phyloP scores from a whole-genome alignment of 2,888 invertebrate species.

The Anodontia alba region DNA sequence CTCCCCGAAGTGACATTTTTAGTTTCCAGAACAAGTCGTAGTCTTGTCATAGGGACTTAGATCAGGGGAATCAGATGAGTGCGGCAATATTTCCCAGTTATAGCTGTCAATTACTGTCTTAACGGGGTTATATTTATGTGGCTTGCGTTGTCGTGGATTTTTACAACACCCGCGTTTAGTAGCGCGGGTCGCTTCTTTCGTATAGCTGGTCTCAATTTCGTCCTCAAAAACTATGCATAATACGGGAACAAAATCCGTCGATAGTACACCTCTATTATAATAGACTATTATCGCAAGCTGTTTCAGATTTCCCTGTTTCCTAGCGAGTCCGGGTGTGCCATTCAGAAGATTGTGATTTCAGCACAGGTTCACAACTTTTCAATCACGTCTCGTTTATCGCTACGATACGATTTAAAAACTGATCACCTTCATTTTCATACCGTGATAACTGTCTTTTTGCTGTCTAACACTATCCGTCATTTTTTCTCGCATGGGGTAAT shows the following conservation, averaged over 20 bases:
- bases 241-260: too few species aligned
- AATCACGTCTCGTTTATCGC: too few species aligned
- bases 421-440: too few species aligned
- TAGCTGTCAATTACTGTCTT: too few species aligned
- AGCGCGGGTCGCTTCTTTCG: too few species aligned
- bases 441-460: not conserved
- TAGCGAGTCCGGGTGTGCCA: not conserved
- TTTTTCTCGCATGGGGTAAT: not conserved
- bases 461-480: not conserved
- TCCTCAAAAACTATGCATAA: too few species aligned
- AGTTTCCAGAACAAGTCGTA: not conserved
- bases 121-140: not conserved
- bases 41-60: too few species aligned
- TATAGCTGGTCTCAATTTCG: too few species aligned
- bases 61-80: not conserved
- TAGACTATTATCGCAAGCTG: not conserved
- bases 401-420: too few species aligned
- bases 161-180: not conserved
- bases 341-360: not conserved
- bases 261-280: not conserved
- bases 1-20: too few species aligned
- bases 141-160: not conserved
- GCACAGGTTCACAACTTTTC: not conserved
- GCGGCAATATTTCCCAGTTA: too few species aligned
- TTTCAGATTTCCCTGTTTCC: too few species aligned